Evolutionary conservation across 2,888 invertebrate genomes (phyloP).

Genomic region (Blomia tropicalis): DNA sequence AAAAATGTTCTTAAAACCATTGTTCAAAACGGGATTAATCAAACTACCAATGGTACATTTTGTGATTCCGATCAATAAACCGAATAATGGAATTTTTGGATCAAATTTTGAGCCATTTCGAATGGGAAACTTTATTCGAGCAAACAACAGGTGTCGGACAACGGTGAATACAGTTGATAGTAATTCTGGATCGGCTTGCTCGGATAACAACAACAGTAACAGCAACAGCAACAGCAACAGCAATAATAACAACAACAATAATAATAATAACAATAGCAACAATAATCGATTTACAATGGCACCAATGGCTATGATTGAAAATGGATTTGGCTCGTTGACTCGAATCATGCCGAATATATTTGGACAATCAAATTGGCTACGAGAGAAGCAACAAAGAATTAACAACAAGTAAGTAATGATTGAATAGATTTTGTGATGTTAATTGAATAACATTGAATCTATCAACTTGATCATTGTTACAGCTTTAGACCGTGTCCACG

Average conservation of each 20-base stretch:
- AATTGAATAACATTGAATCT: neutral
- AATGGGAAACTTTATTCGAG: no score
- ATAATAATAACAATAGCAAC: neutral
- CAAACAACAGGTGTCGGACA: no score
- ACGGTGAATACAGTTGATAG: neutral
- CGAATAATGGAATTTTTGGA: no score
- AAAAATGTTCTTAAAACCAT: constrained; percentile 1
- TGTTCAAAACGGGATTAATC: neutral
- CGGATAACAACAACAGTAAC: neutral
- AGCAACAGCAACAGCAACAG: neutral
- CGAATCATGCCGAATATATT: no score
- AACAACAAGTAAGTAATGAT: neutral
- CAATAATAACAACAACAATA: neutral
- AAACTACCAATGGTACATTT: constrained; percentile 2
- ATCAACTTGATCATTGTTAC: no score
- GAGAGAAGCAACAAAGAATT: neutral
- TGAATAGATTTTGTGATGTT: neutral
- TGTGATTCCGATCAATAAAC: constrained; percentile 1
- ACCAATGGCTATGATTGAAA: no score
- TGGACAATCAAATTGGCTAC: neutral
- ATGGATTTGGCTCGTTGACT: no score
- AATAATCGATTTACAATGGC: neutral
- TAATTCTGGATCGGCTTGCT: neutral
- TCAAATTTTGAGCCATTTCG: no score
- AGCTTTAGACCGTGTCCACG: no score